Conservation (phyloP, 2,888 invertebrate species). For the Mayetiola destructor region DNA sequence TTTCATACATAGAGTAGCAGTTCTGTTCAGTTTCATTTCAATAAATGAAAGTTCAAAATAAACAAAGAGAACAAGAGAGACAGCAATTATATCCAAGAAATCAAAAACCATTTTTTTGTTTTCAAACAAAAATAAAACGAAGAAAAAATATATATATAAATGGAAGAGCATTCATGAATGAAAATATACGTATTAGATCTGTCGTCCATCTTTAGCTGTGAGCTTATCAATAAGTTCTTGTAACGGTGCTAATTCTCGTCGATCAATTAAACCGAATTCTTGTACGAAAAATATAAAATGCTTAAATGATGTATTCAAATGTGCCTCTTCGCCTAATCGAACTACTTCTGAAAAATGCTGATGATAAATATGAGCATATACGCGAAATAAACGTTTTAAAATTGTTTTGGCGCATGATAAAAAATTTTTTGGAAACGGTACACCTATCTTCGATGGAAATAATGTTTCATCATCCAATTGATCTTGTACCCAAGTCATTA, state of each 20-base stretch:
- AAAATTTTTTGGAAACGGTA: constrained; percentile 97
- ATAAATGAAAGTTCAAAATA: no score
- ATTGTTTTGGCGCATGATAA: constrained; percentile 94
- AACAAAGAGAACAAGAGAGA: no score
- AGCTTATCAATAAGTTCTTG: constrained; percentile 95
- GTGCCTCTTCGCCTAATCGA: constrained; percentile 94
- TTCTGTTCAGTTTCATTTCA: no score
- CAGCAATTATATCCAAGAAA: no score
- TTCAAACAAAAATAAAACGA: no score
- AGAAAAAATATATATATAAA: no score
- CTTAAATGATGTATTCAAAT: constrained; percentile 98
- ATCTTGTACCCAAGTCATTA: constrained; percentile 99
- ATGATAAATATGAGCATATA: constrained; percentile 99
- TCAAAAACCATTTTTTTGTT: no score
- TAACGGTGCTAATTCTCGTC: constrained; percentile 88
- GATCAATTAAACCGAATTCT: constrained; percentile 95
- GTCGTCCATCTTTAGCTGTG: constrained; percentile 78
- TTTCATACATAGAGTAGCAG: no score
- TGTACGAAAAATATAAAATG: constrained; percentile 90
- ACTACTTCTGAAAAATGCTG: constrained; percentile 98
- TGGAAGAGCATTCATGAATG: no score
- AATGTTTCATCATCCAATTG: constrained; percentile 96
- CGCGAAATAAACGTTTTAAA: constrained; percentile 91
- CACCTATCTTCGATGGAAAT: constrained; percentile 97
- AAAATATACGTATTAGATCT: constrained; percentile 32